phyloP scores from a whole-genome alignment of 1,140 invertebrate species.

The Musca domestica region DNA sequence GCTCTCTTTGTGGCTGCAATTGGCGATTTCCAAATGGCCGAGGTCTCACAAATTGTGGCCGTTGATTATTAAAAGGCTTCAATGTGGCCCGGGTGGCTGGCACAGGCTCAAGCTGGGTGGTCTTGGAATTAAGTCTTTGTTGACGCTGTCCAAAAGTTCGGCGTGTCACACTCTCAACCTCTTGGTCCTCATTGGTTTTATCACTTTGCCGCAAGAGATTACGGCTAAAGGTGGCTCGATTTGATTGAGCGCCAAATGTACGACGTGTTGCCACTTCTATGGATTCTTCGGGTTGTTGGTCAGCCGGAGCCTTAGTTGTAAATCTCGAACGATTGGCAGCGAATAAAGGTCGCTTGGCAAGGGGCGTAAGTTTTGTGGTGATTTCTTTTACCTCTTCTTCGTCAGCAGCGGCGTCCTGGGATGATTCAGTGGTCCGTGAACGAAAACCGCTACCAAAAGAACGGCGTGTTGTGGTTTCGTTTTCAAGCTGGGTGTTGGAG shows the following conservation, averaged over 20 bases:
- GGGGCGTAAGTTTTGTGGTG: too few species aligned
- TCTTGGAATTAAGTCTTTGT: conserved; percentile 5
- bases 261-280: background rate
- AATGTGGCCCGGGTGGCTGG: background rate
- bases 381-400: background rate
- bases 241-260: conserved; percentile 28
- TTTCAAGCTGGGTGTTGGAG: background rate
- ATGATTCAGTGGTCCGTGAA: background rate
- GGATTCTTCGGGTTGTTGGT: background rate
- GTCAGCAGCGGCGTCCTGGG: background rate
- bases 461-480: conserved; percentile 10
- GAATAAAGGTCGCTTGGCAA: too few species aligned
- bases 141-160: background rate
- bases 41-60: background rate
- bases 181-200: conserved; percentile 6
- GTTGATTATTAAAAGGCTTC: conserved; percentile 6
- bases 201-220: conserved; percentile 33
- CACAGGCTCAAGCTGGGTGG: background rate
- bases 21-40: background rate
- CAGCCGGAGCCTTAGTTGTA: conserved; percentile 2
- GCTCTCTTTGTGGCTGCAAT: background rate
- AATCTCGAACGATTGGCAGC: too few species aligned
- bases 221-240: conserved; percentile 30
- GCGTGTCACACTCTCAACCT: background rate
- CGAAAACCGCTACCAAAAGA: conserved; percentile 11